Conservation (phyloP, 35 echinoderm and acorn worm species). For the Lytechinus pictus region DNA sequence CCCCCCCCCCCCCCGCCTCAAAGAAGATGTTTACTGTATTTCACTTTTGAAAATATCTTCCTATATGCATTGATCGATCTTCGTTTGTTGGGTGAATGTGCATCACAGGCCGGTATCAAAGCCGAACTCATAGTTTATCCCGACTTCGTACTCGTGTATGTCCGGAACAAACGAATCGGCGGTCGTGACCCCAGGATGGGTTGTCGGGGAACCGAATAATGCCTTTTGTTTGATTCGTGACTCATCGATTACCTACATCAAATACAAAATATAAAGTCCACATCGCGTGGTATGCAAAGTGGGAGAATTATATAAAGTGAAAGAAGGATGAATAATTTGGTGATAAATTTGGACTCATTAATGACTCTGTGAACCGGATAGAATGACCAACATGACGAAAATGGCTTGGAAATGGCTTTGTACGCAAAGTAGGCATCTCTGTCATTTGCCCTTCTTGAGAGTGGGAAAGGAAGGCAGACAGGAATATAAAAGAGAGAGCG, state of each 20-base stretch:
- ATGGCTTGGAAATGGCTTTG: background rate
- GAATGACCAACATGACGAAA: background rate
- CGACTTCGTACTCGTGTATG: background rate
- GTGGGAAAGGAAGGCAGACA: background rate
- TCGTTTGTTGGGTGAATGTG: too few species aligned
- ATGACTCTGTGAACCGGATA: background rate
- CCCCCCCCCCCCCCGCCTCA: too few species aligned
- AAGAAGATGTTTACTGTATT: too few species aligned
- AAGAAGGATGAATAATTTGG: background rate
- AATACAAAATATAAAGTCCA: background rate
- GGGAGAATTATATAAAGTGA: background rate
- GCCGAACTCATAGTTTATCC: background rate
- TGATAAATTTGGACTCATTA: background rate
- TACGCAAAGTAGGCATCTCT: background rate
- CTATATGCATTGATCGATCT: too few species aligned
- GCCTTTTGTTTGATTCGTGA: background rate
- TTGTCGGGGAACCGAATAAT: background rate
- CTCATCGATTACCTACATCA: slow-evolving; percentile 2
- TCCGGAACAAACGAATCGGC: background rate
- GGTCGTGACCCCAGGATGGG: background rate
- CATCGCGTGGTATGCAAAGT: background rate
- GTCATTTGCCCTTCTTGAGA: background rate
- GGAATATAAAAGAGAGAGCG: background rate
- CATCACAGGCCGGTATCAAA: too few species aligned
- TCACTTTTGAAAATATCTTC: too few species aligned